Base-by-base conservation (phyloP, 2,888 invertebrate genomes). In the Pyrocoelia pectoralis region DNA sequence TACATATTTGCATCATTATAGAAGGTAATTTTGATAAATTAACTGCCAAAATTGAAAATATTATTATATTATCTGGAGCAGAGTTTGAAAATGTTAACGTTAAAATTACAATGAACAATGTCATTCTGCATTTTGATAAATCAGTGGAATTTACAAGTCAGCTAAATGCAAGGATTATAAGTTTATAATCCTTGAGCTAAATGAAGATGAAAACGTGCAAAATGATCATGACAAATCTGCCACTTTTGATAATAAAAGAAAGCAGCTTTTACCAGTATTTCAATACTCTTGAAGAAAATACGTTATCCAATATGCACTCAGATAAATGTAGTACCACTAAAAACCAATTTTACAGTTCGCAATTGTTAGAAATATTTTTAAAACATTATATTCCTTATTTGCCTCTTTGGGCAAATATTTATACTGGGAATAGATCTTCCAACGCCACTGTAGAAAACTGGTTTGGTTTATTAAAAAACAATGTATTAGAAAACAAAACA, bases 391-490 rank as follows among this genome's bases (percentile, higher is more conserved):
- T 49, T 6, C 19, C 24, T 9, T 49, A 24, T 28, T 13, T 43
- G 2, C 43, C 43, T 1, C 24, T 24, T 5, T 49, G 49, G 24
- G 10, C 49, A n/a, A n/a, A 18, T 9, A n/a, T 49, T 12, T 12
- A 12, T 10, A 24, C 2, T 2, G 19, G 5, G 9, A 43, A 2
- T 2, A 12, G 43, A 15, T 14, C 19, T 12, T 49, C 49, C 5
- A 49, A 49, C 6, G 49, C 24, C 10, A 3, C 10, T 10, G 24
- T 49, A n/a, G 49, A 49, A 19, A 49, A 49, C 24, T 49, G 24
- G 49, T 49, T 49, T 19, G 13, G 13, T 3, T 10, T 24, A 5
- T 2, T 49, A 5, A 49, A 49, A 49, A 49, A 19, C n/a, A 49
- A 49, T 28, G 9, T 49, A n/a, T n/a, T 49, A 5, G 12, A 24